Percentiles rank a stretch among this genome's conserved stretches.
phyloP scores from a whole-genome alignment of 2,113 vertebrate genomes.

The Rhinichthys klamathensis region DNA sequence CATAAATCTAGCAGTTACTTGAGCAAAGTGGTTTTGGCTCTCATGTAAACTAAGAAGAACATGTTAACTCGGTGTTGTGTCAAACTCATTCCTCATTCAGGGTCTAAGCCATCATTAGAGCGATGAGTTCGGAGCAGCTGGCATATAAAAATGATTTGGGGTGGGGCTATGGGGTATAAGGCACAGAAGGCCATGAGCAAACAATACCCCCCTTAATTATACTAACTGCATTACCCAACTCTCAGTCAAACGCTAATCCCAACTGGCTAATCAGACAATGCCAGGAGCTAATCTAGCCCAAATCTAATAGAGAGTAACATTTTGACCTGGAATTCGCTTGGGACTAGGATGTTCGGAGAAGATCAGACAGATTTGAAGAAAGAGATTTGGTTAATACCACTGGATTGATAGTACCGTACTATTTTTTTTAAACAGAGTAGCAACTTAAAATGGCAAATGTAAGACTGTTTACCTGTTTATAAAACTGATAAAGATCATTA shows the following conservation, averaged over 20 bases:
- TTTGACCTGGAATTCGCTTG: constrained; percentile 29
- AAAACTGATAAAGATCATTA: background rate
- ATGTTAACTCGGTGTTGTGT: background rate
- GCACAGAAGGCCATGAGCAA: constrained; percentile 29
- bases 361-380: background rate
- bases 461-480: background rate
- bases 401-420: background rate
- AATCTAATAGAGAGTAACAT: constrained; percentile 51
- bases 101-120: constrained; percentile 48
- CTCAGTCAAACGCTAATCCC: constrained; percentile 30
- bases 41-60: background rate
- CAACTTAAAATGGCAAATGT: background rate
- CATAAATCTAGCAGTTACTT: background rate
- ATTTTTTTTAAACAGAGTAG: background rate
- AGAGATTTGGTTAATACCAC: background rate
- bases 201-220: constrained; percentile 37
- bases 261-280: constrained; percentile 36
- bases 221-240: constrained; percentile 53
- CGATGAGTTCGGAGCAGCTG: constrained; percentile 58
- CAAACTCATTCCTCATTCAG: constrained; percentile 30
- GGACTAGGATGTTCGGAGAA: constrained; percentile 36
- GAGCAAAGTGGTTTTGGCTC: background rate
- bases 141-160: constrained; percentile 34
- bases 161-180: constrained; percentile 17
- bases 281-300: constrained; percentile 44